These are phyloP conservation scores for Nemotelus pantherinus DNA, from an alignment of 2,888 invertebrate species.

Conservation along the genomic window DNA sequence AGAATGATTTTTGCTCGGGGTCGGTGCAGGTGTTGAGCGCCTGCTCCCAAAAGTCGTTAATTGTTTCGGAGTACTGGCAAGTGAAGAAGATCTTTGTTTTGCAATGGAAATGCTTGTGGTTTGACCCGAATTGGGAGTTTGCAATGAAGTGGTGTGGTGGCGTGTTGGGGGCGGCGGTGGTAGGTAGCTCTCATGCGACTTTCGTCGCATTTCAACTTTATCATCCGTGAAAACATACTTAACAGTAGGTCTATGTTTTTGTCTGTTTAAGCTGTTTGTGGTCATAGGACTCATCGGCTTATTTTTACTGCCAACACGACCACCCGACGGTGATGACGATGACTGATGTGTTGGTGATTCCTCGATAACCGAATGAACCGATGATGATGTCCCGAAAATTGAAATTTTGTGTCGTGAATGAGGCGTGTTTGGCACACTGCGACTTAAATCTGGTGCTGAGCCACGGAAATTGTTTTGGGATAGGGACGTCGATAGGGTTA, in stretches of 20 bases:
- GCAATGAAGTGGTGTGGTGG: constrained; percentile 32
- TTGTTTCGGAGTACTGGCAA: constrained; percentile 27
- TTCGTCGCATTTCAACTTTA: constrained; percentile 47
- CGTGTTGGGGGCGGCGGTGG: constrained; percentile 34
- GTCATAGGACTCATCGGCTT: not conserved
- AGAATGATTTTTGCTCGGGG: constrained; percentile 40
- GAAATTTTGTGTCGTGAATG: constrained; percentile 48
- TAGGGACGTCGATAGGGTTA: constrained; percentile 62
- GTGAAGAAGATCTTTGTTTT: constrained; percentile 49
- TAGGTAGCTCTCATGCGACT: constrained; percentile 46
- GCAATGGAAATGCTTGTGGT: not conserved
- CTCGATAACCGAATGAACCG: constrained; percentile 57
- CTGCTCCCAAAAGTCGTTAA: constrained; percentile 57
- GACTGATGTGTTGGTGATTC: constrained; percentile 51
- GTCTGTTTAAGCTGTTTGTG: constrained; percentile 37
- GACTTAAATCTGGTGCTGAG: constrained; percentile 63
- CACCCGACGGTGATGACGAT: constrained; percentile 25
- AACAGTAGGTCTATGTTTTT: constrained; percentile 37
- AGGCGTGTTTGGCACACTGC: constrained; percentile 62
- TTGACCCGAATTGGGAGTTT: constrained; percentile 8
- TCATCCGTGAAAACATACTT: constrained; percentile 47
- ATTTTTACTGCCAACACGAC: not conserved
- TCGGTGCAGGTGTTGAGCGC: constrained; percentile 32
- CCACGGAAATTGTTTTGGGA: constrained; percentile 58
- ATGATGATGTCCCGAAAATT: constrained; percentile 51